Conservation (phyloP, 2,888 invertebrate species). For the Caenorhabditis sp. region DNA sequence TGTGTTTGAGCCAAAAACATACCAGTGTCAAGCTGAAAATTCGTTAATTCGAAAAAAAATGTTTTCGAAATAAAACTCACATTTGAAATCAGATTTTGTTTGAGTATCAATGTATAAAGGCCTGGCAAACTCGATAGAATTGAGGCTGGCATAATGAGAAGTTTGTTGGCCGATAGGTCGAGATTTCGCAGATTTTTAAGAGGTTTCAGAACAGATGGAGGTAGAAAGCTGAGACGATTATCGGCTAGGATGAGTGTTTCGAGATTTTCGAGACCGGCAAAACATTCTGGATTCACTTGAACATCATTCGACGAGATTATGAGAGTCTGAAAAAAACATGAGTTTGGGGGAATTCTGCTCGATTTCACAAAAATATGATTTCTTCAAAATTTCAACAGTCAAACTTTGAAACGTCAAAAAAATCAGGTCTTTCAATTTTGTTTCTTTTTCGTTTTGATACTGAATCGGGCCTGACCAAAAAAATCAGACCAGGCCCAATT, state of each 20-base stretch:
- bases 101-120: conserved; percentile 24
- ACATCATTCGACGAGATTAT: conserved; percentile 46
- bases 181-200: conserved; percentile 21
- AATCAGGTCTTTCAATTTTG: too few species aligned
- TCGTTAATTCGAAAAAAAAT: background rate
- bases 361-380: too few species aligned
- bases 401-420: too few species aligned
- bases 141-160: conserved; percentile 45
- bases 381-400: too few species aligned
- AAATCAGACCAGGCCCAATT: too few species aligned
- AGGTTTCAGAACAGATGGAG: conserved; percentile 46
- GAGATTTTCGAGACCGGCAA: conserved; percentile 39
- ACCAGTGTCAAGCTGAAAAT: conserved; percentile 55
- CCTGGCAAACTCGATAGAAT: conserved; percentile 34
- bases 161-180: conserved; percentile 45
- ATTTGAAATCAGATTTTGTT: conserved; percentile 42
- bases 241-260: conserved; percentile 34
- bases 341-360: too few species aligned
- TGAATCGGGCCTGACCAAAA: too few species aligned
- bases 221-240: conserved; percentile 45
- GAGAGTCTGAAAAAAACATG: conserved; percentile 35
- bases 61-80: conserved; percentile 22
- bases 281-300: conserved; percentile 41
- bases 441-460: background rate
- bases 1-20: conserved; percentile 46